A percentile compares a stretch with the other conserved stretches of the same genome.
phyloP scores from a whole-genome alignment of 2,113 vertebrate species.

The Phyllostomus discolor region DNA sequence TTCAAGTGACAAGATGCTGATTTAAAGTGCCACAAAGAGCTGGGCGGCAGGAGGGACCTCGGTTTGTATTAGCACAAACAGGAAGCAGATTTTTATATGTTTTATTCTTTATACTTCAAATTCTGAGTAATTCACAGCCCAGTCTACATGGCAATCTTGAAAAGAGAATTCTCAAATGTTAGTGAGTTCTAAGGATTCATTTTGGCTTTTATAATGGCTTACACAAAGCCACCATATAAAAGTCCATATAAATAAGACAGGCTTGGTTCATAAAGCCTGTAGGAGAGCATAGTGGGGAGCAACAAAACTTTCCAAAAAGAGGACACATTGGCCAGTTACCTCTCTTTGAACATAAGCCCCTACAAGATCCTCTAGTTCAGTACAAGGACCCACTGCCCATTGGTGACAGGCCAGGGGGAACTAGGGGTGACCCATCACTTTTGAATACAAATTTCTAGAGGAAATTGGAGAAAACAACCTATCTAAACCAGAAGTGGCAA shows the following conservation, averaged over 20 bases:
- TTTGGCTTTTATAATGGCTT: background rate
- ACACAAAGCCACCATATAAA: background rate
- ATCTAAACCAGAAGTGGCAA: background rate
- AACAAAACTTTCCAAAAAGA: background rate
- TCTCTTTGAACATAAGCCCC: background rate
- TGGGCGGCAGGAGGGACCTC: background rate
- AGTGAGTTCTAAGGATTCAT: background rate
- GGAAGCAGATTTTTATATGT: background rate
- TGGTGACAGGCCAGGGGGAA: background rate
- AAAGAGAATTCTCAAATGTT: constrained; percentile 11
- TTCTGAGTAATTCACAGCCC: background rate
- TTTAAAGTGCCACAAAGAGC: background rate
- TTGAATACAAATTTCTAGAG: background rate
- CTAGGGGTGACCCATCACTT: background rate
- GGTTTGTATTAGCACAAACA: background rate
- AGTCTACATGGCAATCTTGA: background rate
- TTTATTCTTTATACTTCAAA: background rate
- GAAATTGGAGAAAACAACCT: background rate
- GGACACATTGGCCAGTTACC: background rate
- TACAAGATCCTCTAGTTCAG: background rate
- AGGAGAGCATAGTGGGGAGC: background rate
- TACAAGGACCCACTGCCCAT: no score
- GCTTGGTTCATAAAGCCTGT: background rate
- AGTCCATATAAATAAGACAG: background rate
- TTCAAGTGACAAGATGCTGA: background rate